phyloP scores from a whole-genome alignment of 2,113 vertebrate species.

The Podarcis raffonei region DNA sequence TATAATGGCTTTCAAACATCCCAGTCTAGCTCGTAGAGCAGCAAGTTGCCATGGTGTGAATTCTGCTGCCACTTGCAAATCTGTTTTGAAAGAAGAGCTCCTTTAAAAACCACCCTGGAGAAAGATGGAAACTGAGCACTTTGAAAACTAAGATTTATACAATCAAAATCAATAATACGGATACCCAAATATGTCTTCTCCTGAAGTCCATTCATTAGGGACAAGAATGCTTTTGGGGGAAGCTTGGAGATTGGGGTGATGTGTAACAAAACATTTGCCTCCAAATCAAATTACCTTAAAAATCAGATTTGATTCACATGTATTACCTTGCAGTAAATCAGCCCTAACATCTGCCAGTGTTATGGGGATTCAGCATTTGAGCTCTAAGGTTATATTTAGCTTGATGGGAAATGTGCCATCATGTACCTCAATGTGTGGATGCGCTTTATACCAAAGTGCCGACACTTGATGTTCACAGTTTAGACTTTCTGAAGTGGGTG shows the following conservation, averaged over 20 bases:
- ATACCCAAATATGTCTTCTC: no score
- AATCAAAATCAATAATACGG: no score
- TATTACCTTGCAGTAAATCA: background rate
- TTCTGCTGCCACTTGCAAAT: background rate
- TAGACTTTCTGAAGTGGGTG: background rate
- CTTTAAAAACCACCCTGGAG: background rate
- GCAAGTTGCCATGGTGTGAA: background rate
- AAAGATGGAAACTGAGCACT: background rate
- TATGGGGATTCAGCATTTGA: background rate
- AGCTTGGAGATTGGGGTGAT: no score
- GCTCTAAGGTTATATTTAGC: background rate
- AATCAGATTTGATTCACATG: background rate
- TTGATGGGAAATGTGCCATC: background rate
- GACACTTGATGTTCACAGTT: background rate
- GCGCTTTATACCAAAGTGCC: background rate
- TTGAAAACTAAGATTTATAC: no score
- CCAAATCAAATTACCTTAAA: background rate
- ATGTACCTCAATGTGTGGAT: background rate
- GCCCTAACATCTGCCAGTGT: background rate
- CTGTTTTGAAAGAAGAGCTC: background rate
- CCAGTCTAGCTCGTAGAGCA: background rate
- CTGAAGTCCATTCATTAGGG: no score
- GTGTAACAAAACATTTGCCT: background rate
- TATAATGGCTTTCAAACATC: background rate
- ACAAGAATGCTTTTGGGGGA: no score